phyloP scores from a whole-genome alignment of 2,888 invertebrate species.

The Melolontha melolontha region DNA sequence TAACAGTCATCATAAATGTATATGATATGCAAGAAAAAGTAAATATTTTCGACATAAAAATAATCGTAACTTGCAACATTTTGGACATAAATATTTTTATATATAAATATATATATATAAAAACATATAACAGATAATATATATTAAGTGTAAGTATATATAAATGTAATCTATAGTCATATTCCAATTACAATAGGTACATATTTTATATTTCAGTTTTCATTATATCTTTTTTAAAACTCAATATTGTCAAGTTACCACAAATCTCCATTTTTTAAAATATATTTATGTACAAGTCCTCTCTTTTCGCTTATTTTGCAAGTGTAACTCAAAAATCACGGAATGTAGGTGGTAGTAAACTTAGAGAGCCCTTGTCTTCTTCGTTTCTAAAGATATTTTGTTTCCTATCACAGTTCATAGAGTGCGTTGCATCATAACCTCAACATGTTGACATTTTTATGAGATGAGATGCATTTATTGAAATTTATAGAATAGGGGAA shows the following conservation, averaged over 20 bases:
- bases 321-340: too few relatives aligned
- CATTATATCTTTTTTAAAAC: neutral
- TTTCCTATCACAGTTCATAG: slow-evolving; percentile 58
- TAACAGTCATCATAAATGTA: slow-evolving; percentile 15
- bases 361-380: neutral
- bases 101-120: slow-evolving; percentile 27
- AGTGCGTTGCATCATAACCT: slow-evolving; percentile 23
- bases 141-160: slow-evolving; percentile 5
- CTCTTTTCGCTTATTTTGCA: too few relatives aligned
- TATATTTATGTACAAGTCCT: too few relatives aligned
- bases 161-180: slow-evolving; percentile 2
- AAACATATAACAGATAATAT: slow-evolving; percentile 8
- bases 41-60: slow-evolving; percentile 19
- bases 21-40: slow-evolving; percentile 40
- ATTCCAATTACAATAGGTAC: neutral
- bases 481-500: neutral
- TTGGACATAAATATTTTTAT: neutral
- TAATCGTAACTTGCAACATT: slow-evolving; percentile 3
- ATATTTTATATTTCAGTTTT: neutral
- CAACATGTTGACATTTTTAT: neutral
- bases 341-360: slow-evolving; percentile 8
- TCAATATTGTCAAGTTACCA: slow-evolving; percentile 24
- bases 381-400: slow-evolving; percentile 29
- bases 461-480: slow-evolving; percentile 2
- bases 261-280: neutral